Evolutionary conservation across 2,888 invertebrate species (phyloP).

Genomic region (Leptogaster cylindrica): DNA sequence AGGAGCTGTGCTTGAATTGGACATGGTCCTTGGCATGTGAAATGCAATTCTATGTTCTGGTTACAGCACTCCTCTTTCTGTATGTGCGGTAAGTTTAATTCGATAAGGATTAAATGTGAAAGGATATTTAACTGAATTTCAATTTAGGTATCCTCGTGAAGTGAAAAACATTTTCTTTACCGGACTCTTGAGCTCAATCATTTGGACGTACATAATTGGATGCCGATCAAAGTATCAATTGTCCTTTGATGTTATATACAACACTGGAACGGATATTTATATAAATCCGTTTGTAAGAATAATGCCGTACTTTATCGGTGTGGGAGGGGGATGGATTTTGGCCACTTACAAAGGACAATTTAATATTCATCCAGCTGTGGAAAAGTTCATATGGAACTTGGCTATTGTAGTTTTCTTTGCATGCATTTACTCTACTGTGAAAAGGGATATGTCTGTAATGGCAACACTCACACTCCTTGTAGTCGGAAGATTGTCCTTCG

Average conservation of each 20-base stretch:
- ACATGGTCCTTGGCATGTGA: slow-evolving; percentile 63
- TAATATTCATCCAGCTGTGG: slow-evolving; percentile 50
- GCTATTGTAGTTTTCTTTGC: slow-evolving; percentile 55
- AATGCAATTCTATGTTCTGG: slow-evolving; percentile 61
- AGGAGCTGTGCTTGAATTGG: slow-evolving; percentile 62
- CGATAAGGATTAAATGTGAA: too few species aligned
- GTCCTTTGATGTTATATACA: slow-evolving; percentile 59
- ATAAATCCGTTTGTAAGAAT: slow-evolving; percentile 65
- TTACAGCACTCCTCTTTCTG: slow-evolving; percentile 56
- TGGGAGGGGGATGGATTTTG: slow-evolving; percentile 62
- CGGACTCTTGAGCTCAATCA: slow-evolving; percentile 51
- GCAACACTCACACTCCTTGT: slow-evolving; percentile 64
- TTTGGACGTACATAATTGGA: slow-evolving; percentile 56
- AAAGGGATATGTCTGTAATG: slow-evolving; percentile 61
- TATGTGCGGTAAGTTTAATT: slow-evolving; percentile 57
- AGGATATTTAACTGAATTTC: too few species aligned
- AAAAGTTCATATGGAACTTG: slow-evolving; percentile 57
- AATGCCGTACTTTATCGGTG: slow-evolving; percentile 64
- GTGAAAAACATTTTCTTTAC: slow-evolving; percentile 51
- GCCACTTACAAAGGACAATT: slow-evolving; percentile 55
- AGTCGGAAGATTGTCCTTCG: slow-evolving; percentile 65
- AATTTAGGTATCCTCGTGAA: slow-evolving; percentile 55
- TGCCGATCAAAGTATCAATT: slow-evolving; percentile 55
- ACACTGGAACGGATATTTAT: slow-evolving; percentile 62
- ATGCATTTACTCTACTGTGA: slow-evolving; percentile 58